Evolutionary conservation across 2,888 invertebrate genomes (phyloP).

Genomic region (Agrotis clavis): DNA sequence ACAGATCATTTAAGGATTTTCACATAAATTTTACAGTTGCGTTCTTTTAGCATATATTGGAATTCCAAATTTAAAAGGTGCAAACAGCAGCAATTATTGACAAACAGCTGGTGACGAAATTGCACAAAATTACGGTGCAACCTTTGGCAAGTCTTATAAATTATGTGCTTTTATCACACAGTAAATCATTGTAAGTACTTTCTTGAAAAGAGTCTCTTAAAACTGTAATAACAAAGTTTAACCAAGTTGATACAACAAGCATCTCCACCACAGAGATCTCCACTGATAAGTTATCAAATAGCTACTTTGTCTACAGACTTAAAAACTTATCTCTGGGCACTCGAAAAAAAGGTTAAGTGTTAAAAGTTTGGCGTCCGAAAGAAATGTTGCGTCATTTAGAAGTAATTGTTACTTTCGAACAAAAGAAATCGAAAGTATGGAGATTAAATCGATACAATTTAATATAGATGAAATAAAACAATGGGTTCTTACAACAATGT

Average conservation of each 20-base stretch:
- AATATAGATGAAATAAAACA: slow-evolving; percentile 47
- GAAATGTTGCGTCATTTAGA: slow-evolving; percentile 40
- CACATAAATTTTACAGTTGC: not conserved
- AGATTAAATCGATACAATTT: slow-evolving; percentile 57
- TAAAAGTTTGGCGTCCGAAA: slow-evolving; percentile 36
- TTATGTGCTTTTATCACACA: slow-evolving; percentile 32
- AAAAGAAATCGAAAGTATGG: slow-evolving; percentile 60
- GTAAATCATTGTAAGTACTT: slow-evolving; percentile 46
- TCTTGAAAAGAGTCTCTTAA: slow-evolving; percentile 35
- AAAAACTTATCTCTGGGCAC: slow-evolving; percentile 43
- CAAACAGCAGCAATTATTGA: not conserved
- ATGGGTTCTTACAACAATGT: slow-evolving; percentile 48
- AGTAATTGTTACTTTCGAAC: slow-evolving; percentile 50
- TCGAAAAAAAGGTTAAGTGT: slow-evolving; percentile 50
- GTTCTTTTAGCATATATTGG: not conserved
- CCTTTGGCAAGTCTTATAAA: slow-evolving; percentile 7
- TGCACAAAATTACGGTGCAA: slow-evolving; percentile 2
- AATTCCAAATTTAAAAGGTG: not conserved
- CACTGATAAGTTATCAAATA: slow-evolving; percentile 53
- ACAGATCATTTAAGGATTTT: slow-evolving; percentile 15
- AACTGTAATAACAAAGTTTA: slow-evolving; percentile 46
- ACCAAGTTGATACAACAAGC: slow-evolving; percentile 41
- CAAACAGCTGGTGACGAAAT: not conserved
- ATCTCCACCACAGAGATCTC: too few species aligned
- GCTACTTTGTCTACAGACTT: slow-evolving; percentile 36